Conservation (phyloP, 2,113 vertebrate species). For the Thamnaconus septentrionalis region DNA sequence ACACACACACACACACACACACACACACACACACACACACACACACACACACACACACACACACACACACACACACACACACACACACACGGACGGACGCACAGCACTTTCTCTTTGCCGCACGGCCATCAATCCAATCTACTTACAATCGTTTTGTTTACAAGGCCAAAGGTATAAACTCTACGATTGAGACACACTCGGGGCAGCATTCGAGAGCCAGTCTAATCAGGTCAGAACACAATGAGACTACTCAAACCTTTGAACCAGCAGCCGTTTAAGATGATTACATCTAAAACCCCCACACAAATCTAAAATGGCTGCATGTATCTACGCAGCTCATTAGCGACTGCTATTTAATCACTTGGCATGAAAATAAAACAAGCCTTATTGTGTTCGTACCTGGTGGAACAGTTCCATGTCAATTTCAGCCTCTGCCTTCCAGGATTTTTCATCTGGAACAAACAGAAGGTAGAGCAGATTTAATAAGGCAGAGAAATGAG, state of each 20-base stretch:
- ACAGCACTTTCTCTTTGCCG: constrained; percentile 3
- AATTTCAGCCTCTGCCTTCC: constrained; percentile 97
- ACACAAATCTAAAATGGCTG: constrained; percentile 43
- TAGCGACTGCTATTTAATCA: constrained; percentile 28
- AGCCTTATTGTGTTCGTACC: constrained; percentile 74
- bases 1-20: too few relatives aligned
- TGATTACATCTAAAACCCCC: constrained; percentile 61
- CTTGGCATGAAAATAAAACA: constrained; percentile 12
- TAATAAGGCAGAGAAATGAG: neutral
- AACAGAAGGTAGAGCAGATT: constrained; percentile 12
- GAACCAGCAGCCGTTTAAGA: constrained; percentile 52
- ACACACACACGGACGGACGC: neutral
- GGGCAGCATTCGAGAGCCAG: constrained; percentile 20
- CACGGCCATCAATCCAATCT: constrained; percentile 11
- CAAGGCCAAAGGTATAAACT: constrained; percentile 42
- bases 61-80: neutral
- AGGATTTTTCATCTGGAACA: constrained; percentile 90
- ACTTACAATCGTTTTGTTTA: constrained; percentile 22
- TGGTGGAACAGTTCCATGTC: constrained; percentile 99
- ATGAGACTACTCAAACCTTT: constrained; percentile 62
- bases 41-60: too few relatives aligned
- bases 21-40: too few relatives aligned
- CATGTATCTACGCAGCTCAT: constrained; percentile 34
- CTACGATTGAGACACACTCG: constrained; percentile 49
- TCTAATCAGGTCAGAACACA: constrained; percentile 68